Conservation (phyloP, 1,140 invertebrate genomes). For the Panagrolaimus sp. region DNA sequence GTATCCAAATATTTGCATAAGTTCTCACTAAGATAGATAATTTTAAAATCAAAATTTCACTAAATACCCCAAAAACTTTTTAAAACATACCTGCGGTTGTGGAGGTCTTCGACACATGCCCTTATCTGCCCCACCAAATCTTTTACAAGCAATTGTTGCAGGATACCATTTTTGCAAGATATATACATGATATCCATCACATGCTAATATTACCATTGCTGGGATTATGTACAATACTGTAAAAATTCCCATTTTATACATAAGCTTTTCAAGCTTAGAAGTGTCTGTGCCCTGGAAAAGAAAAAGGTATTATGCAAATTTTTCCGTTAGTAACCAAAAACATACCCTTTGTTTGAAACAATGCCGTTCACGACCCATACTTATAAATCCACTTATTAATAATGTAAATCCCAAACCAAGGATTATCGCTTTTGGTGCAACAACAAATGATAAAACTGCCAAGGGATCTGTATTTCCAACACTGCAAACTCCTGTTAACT, state of each 20-base stretch:
- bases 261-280: constrained; percentile 61
- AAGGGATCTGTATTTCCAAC: constrained; percentile 67
- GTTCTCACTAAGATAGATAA: no score
- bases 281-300: constrained; percentile 51
- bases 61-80: no score
- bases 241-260: constrained; percentile 64
- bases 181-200: constrained; percentile 68
- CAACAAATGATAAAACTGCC: constrained; percentile 64
- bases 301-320: no score
- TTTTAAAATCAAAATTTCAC: no score
- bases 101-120: constrained; percentile 36
- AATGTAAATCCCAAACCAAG: constrained; percentile 61
- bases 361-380: constrained; percentile 60
- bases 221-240: constrained; percentile 63
- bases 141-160: constrained; percentile 59
- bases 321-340: not conserved
- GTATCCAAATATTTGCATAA: no score
- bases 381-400: constrained; percentile 63
- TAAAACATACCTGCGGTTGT: constrained; percentile 14
- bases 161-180: constrained; percentile 66
- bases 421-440: constrained; percentile 62
- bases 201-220: constrained; percentile 63
- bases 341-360: constrained; percentile 60
- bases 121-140: constrained; percentile 35
- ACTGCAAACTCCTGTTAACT: constrained; percentile 79